Conservation (phyloP, 2,113 vertebrate genomes). For the Psilopsiagon aurifrons region DNA sequence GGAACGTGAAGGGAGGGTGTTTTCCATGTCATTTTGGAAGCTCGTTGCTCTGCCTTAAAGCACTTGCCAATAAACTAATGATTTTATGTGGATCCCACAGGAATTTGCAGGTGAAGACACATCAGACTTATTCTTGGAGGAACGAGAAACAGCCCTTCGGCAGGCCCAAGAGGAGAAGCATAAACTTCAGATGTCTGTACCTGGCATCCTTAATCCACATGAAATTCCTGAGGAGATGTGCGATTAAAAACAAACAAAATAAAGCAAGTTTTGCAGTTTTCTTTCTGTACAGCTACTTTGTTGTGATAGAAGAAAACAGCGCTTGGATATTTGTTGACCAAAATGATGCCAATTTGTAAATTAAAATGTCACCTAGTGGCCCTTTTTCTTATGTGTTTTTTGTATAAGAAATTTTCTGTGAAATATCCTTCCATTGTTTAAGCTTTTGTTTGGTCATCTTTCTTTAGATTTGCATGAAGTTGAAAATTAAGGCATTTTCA, state of each 20-base stretch:
- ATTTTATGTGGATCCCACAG: conserved; percentile 65
- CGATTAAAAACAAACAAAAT: conserved; percentile 78
- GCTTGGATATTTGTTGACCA: conserved; percentile 93
- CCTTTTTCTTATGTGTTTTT: conserved; percentile 96
- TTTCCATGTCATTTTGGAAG: neutral
- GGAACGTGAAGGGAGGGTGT: neutral
- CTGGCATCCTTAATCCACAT: conserved; percentile 97
- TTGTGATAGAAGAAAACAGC: conserved; percentile 80
- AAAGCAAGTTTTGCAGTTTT: conserved; percentile 75
- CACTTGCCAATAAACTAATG: neutral
- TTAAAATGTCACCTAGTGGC: conserved; percentile 94
- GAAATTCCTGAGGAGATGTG: conserved; percentile 99
- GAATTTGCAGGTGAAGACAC: conserved; percentile 97
- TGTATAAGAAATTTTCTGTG: conserved; percentile 92
- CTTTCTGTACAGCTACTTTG: conserved; percentile 76
- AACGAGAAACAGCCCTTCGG: conserved; percentile 90
- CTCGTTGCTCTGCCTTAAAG: neutral
- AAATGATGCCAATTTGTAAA: conserved; percentile 97
- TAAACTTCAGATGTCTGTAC: conserved; percentile 96
- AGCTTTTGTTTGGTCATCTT: conserved; percentile 86
- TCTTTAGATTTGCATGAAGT: conserved; percentile 88
- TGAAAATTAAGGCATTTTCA: conserved; percentile 86
- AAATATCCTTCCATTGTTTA: conserved; percentile 89
- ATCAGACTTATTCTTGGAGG: conserved; percentile 94
- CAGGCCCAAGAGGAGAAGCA: conserved; percentile 98